Evolutionary conservation across 2,113 vertebrate species (phyloP).

Genomic region (Stercorarius parasiticus): DNA sequence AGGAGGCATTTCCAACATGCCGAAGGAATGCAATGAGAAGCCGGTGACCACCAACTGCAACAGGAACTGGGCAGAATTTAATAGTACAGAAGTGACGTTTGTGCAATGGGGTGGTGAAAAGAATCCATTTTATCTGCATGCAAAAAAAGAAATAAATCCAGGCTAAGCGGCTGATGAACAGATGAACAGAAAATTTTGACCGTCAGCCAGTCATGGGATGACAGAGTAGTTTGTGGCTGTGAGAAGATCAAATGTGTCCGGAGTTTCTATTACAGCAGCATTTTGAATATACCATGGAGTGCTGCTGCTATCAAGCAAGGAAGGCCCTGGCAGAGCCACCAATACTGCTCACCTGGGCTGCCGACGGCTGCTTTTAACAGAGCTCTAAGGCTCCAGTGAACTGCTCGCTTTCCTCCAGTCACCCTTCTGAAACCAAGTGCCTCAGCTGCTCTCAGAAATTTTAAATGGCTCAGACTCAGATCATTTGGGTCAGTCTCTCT

Average conservation of each 20-base stretch:
- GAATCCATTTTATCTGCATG: neutral
- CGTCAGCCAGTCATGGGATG: neutral
- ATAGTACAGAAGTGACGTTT: rapidly evolving
- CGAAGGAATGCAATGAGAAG: neutral
- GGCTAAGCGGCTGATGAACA: neutral
- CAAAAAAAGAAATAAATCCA: neutral
- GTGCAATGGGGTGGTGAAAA: neutral
- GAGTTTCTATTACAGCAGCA: neutral
- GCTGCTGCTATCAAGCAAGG: neutral
- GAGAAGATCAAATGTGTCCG: neutral
- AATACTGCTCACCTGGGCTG: neutral
- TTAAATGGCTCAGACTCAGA: neutral
- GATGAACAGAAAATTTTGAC: neutral
- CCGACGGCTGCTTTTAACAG: neutral
- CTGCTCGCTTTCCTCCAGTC: neutral
- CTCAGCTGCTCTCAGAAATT: neutral
- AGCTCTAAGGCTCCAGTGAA: neutral
- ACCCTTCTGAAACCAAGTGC: neutral
- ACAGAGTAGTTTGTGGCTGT: neutral
- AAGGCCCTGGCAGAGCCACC: neutral
- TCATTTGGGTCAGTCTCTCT: neutral
- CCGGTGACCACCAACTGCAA: neutral
- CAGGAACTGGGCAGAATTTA: neutral
- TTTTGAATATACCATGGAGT: neutral
- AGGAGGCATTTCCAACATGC: neutral